Conservation (phyloP, 2,113 vertebrate species). For the Antechinus flavipes region DNA sequence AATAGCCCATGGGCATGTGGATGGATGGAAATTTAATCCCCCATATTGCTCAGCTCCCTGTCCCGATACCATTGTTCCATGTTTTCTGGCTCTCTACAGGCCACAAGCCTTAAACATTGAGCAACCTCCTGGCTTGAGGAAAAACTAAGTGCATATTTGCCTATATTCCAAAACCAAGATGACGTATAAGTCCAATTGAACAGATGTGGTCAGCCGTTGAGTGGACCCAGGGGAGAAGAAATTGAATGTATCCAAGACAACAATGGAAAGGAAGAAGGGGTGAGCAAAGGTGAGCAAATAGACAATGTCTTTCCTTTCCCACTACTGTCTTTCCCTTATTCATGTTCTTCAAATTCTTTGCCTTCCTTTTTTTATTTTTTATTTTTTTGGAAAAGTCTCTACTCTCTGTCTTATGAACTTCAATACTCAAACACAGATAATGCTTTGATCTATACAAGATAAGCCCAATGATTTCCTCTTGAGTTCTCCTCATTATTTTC, state of each 20-base stretch:
- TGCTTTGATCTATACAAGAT: conserved; percentile 35
- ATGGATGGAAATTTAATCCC: conserved; percentile 42
- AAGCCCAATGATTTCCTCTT: conserved; percentile 13
- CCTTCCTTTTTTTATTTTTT: conserved; percentile 21
- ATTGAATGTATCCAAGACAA: conserved; percentile 46
- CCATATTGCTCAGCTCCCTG: conserved; percentile 8
- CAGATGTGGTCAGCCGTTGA: conserved; percentile 78
- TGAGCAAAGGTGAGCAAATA: conserved; percentile 52
- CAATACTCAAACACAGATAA: conserved; percentile 27
- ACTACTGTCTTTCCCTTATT: conserved; percentile 17
- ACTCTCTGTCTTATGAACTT: conserved; percentile 53
- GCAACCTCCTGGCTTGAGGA: conserved; percentile 71
- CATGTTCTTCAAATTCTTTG: conserved; percentile 25
- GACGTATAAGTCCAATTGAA: conserved; percentile 67
- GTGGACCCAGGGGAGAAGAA: conserved; percentile 62
- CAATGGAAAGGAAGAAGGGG: conserved; percentile 1
- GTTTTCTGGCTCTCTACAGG: conserved; percentile 47
- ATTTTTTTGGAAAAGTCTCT: conserved; percentile 24
- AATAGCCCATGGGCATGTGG: not conserved
- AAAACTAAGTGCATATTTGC: conserved; percentile 82
- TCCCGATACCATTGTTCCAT: conserved; percentile 34
- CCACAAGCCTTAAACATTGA: conserved; percentile 68
- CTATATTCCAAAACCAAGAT: conserved; percentile 80
- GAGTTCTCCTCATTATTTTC: not conserved
- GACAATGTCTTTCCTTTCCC: not conserved